phyloP scores from a whole-genome alignment of 2,888 invertebrate species.

The Cryptocephalus moraei region DNA sequence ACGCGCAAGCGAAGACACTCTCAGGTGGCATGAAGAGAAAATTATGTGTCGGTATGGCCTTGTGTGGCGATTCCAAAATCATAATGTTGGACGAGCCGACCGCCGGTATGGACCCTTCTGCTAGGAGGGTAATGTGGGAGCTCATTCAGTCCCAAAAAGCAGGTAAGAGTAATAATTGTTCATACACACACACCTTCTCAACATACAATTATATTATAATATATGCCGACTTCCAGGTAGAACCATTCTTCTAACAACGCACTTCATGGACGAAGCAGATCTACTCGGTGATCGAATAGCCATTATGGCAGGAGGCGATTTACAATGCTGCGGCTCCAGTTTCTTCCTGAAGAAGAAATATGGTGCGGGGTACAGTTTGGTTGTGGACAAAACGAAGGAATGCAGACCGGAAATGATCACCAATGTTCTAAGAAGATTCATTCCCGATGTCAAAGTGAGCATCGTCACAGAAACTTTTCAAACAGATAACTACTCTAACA shows the following conservation, averaged over 20 bases:
- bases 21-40: constrained; percentile 75
- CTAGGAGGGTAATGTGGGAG: constrained; percentile 77
- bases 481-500: no score
- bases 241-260: constrained; percentile 75
- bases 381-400: constrained; percentile 49
- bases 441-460: constrained; percentile 47
- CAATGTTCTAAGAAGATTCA: constrained; percentile 48
- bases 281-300: constrained; percentile 78
- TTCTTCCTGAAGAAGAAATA: constrained; percentile 75
- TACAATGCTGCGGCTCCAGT: constrained; percentile 73
- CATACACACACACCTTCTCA: no score
- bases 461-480: not conserved
- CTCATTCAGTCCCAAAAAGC: constrained; percentile 61
- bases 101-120: constrained; percentile 80
- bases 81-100: constrained; percentile 69
- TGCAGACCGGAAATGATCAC: constrained; percentile 47
- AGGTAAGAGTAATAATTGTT: no score
- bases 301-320: constrained; percentile 71
- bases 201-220: no score
- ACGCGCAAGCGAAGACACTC: constrained; percentile 46
- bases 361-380: constrained; percentile 75
- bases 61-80: constrained; percentile 65
- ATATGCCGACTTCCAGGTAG: constrained; percentile 40
- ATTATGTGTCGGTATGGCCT: constrained; percentile 63
- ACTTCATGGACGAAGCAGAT: constrained; percentile 90